Evolutionary conservation across 2,113 vertebrate species (phyloP), one percentile per base, ranked within the genome.

Genomic region (Heliornis fulica): DNA sequence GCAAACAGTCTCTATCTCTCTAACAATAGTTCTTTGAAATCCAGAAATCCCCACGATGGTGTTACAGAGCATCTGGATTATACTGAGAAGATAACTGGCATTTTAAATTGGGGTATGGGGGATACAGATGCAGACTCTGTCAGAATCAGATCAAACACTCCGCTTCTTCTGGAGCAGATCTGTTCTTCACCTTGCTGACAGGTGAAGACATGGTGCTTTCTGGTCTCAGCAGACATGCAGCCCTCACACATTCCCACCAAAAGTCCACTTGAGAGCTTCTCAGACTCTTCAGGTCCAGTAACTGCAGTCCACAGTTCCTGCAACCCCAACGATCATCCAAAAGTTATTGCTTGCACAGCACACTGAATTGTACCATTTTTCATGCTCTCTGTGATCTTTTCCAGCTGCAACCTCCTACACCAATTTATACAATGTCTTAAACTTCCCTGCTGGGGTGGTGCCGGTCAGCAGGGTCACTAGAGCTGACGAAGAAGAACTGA

Each of bases 361-460:
- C 36, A 28, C 23, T 36, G 28, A 28, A n/a, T 74, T 28, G 60
- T 83, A 45, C 40, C 7, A 0, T 51, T 69, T 65, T 87, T 25
- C 57, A 12, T 31, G 23, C 32, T 89, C 59, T 65, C 26, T 80
- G 19, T 81, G 50, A 51, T 91, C 53, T 96, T 40, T 96, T 96
- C 61, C 90, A 99, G 99, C 65, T 83, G 93, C 93, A 0, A 3
- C 96, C 29, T 97, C 96, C 83, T 98, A 97, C 70, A 98, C 98
- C 1, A 5, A 94, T 5, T 59, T 99, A 32, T 99, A 98, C 95
- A 99, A 99, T 29, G 92, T 98, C 93, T 84, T 99, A 20, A 98
- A 98, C 92, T 99, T 99, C 88, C 99, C 99, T 11, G 98, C 98
- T 0, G 99, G 99, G 8, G 98, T 98, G 21, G 98, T 99, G 59